Base-by-base conservation (phyloP, 2,888 invertebrate genomes). In the Onthophagus sagittarius region DNA sequence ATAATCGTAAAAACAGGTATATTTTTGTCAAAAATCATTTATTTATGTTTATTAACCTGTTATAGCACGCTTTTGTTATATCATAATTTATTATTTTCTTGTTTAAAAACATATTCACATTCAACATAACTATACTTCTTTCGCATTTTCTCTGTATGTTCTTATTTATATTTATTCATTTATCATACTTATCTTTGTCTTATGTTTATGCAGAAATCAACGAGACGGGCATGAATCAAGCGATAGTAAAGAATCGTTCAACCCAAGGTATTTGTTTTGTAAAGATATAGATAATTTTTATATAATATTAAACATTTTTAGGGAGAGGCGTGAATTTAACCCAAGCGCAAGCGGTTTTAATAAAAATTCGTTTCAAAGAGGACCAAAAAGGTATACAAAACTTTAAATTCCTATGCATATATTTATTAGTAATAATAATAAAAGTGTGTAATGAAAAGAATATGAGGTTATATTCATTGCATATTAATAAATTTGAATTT, bases 301-400 rank as follows among this genome's bases (percentile, higher is more conserved):
- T 14, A 62, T 62, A 13, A n/a, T 64, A 64, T 67, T 23, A n/a
- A n/a, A n/a, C n/a, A n/a, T 31, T 63, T 15, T 67, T 67, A 23
- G 32, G 39, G 39, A 53, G 1, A 53, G 39, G 5, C 23, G 31
- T 31, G 67, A 23, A 23, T 67, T 31, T 67, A 67, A 67, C 23
- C 9, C 67, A 15, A 23, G 67, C 0, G 5, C n/a, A n/a, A 13
- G 5, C 9, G 31, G 31, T 67, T 13, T 23, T 5, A 32, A 67
- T n/a, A 67, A 67, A 15, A 67, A 67, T 67, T 13, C 23, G 23
- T 67, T 15, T 23, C 15, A 67, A 23, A 67, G 23, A 23, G 67
- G 67, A 7, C 67, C 67, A 31, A 67, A 67, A 67, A 67, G 67
- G 67, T 67, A 15, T n/a, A 11, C 11, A 67, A 32, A 67, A 23